Conservation (phyloP, 2,797 vertebrate species). For the Spinus olivaceus region DNA sequence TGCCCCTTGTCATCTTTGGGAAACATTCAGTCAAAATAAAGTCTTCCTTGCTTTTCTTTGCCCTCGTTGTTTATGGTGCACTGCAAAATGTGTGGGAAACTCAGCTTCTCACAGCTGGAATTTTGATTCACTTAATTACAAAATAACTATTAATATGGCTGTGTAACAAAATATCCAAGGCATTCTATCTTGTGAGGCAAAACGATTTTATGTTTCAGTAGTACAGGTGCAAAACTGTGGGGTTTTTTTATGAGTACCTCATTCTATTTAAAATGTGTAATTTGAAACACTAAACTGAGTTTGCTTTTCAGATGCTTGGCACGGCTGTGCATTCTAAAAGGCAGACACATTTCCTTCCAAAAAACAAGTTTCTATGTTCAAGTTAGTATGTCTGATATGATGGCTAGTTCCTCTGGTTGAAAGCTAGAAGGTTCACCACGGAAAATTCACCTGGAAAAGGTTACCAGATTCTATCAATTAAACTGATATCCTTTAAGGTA, state of each 20-base stretch:
- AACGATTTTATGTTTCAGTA: neutral
- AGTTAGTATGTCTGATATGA: neutral
- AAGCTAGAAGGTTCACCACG: neutral
- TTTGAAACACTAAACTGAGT: neutral
- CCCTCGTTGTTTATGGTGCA: neutral
- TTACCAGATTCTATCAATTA: neutral
- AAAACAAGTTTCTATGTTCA: neutral
- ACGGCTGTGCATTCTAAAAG: neutral
- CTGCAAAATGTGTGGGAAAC: neutral
- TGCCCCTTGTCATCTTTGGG: neutral
- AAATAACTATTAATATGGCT: neutral
- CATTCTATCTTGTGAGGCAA: neutral
- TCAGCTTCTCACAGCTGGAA: neutral
- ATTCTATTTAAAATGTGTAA: neutral
- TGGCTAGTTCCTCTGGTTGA: neutral
- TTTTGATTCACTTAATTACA: neutral
- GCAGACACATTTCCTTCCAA: neutral
- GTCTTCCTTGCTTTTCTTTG: neutral
- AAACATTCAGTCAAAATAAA: neutral
- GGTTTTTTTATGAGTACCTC: neutral
- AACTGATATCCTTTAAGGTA: neutral
- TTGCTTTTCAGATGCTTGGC: neutral
- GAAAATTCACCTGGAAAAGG: neutral
- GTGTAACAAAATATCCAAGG: neutral
- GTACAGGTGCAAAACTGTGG: neutral